phyloP scores from a whole-genome alignment of 2,113 vertebrate species.

The Clupea harengus region DNA sequence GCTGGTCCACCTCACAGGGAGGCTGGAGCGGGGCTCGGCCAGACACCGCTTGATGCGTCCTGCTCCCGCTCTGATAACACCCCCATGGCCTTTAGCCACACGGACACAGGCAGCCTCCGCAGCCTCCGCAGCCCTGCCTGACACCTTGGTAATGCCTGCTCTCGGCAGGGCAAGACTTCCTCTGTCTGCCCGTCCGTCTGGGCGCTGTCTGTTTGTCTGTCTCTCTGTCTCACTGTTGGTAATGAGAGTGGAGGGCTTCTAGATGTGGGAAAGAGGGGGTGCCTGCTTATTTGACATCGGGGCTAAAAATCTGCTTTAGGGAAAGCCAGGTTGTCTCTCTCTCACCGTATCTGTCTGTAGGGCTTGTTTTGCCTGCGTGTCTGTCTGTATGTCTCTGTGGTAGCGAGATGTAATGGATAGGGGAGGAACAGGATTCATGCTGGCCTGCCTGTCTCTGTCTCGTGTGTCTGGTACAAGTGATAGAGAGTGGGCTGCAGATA shows the following conservation, averaged over 20 bases:
- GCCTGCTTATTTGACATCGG: background rate
- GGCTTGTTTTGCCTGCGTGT: no score
- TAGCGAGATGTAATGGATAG: background rate
- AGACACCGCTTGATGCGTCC: slow-evolving; percentile 76
- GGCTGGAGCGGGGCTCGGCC: slow-evolving; percentile 64
- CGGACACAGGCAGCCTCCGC: slow-evolving; percentile 64
- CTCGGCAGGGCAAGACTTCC: background rate
- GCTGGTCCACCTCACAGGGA: slow-evolving; percentile 70
- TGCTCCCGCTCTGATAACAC: slow-evolving; percentile 78
- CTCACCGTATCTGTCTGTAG: no score
- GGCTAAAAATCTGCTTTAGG: background rate
- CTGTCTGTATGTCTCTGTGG: no score
- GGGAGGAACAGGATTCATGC: background rate
- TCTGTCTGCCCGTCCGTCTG: background rate
- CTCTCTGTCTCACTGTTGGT: background rate
- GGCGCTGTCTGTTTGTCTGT: background rate
- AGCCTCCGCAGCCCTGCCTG: slow-evolving; percentile 65
- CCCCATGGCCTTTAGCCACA: slow-evolving; percentile 71
- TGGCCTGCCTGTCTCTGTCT: background rate
- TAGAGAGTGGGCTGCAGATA: slow-evolving; percentile 15
- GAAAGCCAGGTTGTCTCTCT: background rate
- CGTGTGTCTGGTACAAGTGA: background rate
- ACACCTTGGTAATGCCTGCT: slow-evolving; percentile 59
- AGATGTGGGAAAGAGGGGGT: background rate
- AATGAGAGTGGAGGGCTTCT: no score